Conservation (phyloP, 1,140 invertebrate species). For the Cylas formicarius region DNA sequence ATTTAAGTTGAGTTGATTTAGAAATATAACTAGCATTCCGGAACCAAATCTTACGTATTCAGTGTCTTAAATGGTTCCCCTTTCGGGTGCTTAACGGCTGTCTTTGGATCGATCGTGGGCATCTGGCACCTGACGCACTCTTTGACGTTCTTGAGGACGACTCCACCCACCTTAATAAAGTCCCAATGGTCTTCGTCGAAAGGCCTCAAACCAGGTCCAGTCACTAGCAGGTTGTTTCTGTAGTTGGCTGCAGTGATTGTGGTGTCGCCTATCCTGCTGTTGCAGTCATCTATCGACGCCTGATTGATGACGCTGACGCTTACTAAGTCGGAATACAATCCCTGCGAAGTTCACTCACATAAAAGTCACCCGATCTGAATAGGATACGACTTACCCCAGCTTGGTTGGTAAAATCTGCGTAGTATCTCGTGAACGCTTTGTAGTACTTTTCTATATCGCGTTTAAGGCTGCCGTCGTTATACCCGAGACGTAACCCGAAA, state of each 20-base stretch:
- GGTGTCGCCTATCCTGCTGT: conserved; percentile 46
- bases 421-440: too few relatives aligned
- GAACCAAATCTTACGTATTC: too few relatives aligned
- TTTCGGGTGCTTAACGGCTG: too few relatives aligned
- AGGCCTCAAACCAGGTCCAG: conserved; percentile 44
- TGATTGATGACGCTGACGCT: conserved; percentile 50
- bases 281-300: conserved; percentile 55
- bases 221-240: conserved; percentile 59
- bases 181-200: conserved; percentile 66
- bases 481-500: conserved; percentile 48
- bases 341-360: conserved; percentile 9
- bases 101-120: too few relatives aligned
- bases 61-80: too few relatives aligned
- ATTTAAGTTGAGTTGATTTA: too few relatives aligned
- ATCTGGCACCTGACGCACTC: conserved; percentile 59
- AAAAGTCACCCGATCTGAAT: background rate
- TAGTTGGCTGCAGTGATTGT: conserved; percentile 50
- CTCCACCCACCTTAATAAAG: conserved; percentile 58
- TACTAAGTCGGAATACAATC: conserved; percentile 18
- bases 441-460: too few relatives aligned
- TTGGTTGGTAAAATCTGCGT: conserved; percentile 16
- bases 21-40: too few relatives aligned
- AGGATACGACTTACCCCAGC: conserved; percentile 12
- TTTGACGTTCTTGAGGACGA: conserved; percentile 55
- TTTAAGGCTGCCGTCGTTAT: conserved; percentile 43